Percentiles rank a stretch among this genome's conserved stretches.
phyloP scores from a whole-genome alignment of 2,888 invertebrate species.

The Tetramorium bicarinatum region DNA sequence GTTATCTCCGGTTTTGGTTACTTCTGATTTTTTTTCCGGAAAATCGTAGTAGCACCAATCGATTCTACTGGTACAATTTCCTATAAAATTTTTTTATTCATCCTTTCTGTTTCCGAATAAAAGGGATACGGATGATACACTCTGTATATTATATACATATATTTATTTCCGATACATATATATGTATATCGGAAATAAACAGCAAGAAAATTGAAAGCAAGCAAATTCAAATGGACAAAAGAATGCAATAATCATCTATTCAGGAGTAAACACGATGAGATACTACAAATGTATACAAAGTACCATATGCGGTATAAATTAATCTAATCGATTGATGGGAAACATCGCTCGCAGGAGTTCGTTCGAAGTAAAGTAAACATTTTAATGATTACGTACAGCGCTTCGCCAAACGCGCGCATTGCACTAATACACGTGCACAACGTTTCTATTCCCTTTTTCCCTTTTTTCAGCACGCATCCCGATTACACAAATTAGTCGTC shows the following conservation, averaged over 20 bases:
- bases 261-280: background rate
- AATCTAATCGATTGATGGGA: background rate
- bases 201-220: background rate
- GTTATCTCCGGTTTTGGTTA: too few species aligned
- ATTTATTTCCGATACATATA: too few species aligned
- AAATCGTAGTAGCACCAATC: too few species aligned
- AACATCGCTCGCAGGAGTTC: background rate
- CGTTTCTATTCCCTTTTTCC: background rate
- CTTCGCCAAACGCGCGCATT: conserved; percentile 18
- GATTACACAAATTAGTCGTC: conserved; percentile 46
- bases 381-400: conserved; percentile 19
- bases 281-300: too few species aligned
- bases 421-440: conserved; percentile 15
- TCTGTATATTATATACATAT: too few species aligned
- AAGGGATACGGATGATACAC: too few species aligned
- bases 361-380: conserved; percentile 32
- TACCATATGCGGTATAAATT: background rate
- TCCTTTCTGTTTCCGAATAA: too few species aligned
- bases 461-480: conserved; percentile 7
- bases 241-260: background rate
- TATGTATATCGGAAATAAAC: background rate
- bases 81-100: too few species aligned
- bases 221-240: background rate
- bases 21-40: too few species aligned
- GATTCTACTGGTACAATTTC: too few species aligned